phyloP scores from a whole-genome alignment of 2,113 vertebrate species.

The Lagenorhynchus albirostris region DNA sequence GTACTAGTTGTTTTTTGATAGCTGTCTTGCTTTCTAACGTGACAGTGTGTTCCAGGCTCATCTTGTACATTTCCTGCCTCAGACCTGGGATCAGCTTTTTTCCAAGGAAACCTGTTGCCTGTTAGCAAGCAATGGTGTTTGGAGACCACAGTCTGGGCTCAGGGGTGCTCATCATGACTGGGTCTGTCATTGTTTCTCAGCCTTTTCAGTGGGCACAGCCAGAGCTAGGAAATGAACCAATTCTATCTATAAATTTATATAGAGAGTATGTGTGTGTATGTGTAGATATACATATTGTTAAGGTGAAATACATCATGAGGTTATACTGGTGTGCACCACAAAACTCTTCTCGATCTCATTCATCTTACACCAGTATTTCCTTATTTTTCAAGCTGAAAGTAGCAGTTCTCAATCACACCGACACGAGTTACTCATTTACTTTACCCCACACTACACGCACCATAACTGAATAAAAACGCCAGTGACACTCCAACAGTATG shows the following conservation, averaged over 20 bases:
- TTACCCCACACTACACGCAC: background rate
- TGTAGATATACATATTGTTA: background rate
- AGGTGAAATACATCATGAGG: background rate
- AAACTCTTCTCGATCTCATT: background rate
- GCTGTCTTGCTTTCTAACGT: background rate
- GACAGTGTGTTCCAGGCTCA: background rate
- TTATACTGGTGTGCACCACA: background rate
- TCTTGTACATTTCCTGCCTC: background rate
- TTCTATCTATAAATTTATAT: background rate
- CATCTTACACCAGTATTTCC: background rate
- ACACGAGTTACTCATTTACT: background rate
- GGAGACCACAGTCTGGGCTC: background rate
- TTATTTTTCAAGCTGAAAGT: background rate
- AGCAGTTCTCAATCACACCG: background rate
- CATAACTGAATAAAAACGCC: background rate
- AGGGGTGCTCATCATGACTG: background rate
- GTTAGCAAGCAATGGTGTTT: background rate
- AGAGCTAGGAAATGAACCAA: background rate
- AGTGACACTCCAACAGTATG: background rate
- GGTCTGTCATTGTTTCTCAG: background rate
- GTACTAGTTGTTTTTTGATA: background rate
- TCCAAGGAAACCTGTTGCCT: background rate
- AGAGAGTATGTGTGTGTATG: fast-evolving
- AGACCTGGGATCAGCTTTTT: background rate
- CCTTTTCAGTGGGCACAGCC: background rate